Conservation (phyloP, 2,797 vertebrate species). For the Melanotaenia maccullochi region DNA sequence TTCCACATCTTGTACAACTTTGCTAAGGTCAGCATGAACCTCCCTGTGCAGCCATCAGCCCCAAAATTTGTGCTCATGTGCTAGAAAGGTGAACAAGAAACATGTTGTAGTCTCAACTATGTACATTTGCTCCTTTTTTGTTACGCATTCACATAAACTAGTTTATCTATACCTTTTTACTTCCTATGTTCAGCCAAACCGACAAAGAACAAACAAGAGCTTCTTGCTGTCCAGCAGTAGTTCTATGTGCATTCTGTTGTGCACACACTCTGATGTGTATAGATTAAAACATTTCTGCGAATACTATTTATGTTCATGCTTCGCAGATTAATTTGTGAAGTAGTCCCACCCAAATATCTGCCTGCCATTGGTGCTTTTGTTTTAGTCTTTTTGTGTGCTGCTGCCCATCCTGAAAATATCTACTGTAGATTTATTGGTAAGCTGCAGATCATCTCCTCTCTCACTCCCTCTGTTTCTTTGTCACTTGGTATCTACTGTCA, state of each 20-base stretch:
- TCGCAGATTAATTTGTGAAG: background rate
- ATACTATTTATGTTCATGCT: background rate
- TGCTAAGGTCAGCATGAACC: background rate
- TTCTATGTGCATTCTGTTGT: background rate
- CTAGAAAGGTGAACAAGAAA: background rate
- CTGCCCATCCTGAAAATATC: slow-evolving; percentile 46
- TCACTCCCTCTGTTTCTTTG: slow-evolving; percentile 32
- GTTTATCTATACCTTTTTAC: background rate
- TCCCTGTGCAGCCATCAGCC: background rate
- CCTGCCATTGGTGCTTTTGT: slow-evolving; percentile 13
- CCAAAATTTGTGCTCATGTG: background rate
- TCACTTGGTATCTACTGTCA: slow-evolving; percentile 59
- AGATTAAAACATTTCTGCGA: background rate
- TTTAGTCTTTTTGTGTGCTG: slow-evolving; percentile 16
- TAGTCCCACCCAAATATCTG: slow-evolving; percentile 9
- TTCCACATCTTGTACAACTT: background rate
- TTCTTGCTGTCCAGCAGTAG: background rate
- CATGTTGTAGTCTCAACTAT: background rate
- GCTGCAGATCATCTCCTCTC: slow-evolving; percentile 19
- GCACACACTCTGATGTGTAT: background rate
- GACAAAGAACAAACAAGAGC: background rate
- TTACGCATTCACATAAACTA: background rate
- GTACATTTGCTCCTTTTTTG: background rate
- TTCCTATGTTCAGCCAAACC: background rate
- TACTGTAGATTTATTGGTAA: slow-evolving; percentile 55